phyloP scores from a whole-genome alignment of 2,797 vertebrate genomes.

The Phalanger gymnotis region DNA sequence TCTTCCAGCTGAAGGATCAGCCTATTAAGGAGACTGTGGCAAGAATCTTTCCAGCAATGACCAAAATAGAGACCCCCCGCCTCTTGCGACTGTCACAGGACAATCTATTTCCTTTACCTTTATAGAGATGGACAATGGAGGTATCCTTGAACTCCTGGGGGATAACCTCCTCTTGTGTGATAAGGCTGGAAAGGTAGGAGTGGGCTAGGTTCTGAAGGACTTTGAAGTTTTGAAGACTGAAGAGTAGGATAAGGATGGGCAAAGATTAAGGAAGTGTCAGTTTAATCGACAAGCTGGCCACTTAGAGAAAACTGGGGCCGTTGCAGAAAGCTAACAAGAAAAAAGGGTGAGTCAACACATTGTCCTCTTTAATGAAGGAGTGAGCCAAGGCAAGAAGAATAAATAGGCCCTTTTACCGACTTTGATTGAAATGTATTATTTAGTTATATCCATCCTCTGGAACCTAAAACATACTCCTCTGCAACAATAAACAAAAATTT shows the following conservation, averaged over 20 bases:
- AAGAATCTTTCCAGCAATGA: too few species aligned
- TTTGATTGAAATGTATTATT: slow-evolving; percentile 55
- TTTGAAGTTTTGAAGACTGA: not conserved
- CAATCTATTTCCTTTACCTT: too few species aligned
- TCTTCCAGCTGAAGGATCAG: too few species aligned
- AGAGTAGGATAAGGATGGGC: not conserved
- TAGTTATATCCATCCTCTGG: slow-evolving; percentile 53
- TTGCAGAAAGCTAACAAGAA: slow-evolving; percentile 52
- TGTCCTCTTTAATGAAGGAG: slow-evolving; percentile 54
- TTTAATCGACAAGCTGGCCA: slow-evolving; percentile 11
- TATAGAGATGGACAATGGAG: too few species aligned
- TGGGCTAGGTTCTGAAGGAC: not conserved
- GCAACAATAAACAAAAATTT: not conserved
- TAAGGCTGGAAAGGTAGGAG: not conserved
- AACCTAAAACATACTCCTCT: not conserved
- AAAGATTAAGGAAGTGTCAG: not conserved
- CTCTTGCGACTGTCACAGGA: too few species aligned
- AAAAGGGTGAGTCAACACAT: slow-evolving; percentile 64
- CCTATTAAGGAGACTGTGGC: too few species aligned
- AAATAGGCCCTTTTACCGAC: slow-evolving; percentile 55
- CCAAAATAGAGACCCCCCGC: too few species aligned
- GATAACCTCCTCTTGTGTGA: not conserved
- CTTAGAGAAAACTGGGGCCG: slow-evolving; percentile 55
- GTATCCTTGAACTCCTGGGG: too few species aligned
- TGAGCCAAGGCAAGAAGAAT: slow-evolving; percentile 40